Evolutionary conservation across 2,113 vertebrate genomes (phyloP).

Genomic region (Lophotis ruficrista): DNA sequence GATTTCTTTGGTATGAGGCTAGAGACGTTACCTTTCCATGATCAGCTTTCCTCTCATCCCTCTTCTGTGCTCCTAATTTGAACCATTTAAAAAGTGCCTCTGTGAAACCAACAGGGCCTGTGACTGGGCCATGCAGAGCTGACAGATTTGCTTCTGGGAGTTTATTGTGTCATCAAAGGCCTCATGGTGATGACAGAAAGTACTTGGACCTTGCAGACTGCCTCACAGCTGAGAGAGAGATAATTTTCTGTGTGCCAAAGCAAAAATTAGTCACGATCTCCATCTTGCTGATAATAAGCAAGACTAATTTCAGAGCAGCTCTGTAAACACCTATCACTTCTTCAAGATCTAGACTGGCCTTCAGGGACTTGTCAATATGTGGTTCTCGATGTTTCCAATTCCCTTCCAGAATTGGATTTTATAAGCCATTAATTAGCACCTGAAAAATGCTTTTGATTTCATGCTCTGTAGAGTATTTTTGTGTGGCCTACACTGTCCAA

Average conservation of each 20-base stretch:
- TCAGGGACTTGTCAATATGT: not conserved
- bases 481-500: not conserved
- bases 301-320: slow-evolving; percentile 35
- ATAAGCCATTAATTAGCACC: slow-evolving; percentile 23
- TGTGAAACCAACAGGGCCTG: not conserved
- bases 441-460: slow-evolving; percentile 23
- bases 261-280: not conserved
- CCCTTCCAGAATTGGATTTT: slow-evolving; percentile 19
- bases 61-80: slow-evolving; percentile 29
- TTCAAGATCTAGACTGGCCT: not conserved
- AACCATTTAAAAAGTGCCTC: slow-evolving; percentile 67
- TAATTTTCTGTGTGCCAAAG: slow-evolving; percentile 52
- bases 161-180: slow-evolving; percentile 1
- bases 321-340: not conserved
- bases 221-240: not conserved
- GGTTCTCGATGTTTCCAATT: not conserved
- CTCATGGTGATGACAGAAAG: slow-evolving; percentile 4
- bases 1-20: slow-evolving; percentile 20
- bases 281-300: slow-evolving; percentile 42
- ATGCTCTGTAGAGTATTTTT: not conserved
- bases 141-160: slow-evolving; percentile 31
- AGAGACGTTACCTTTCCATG: slow-evolving; percentile 25
- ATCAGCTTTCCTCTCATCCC: slow-evolving; percentile 46
- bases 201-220: not conserved
- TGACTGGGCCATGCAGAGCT: not conserved